Evolutionary conservation across 2,113 vertebrate species (phyloP).

Genomic region (Chelonoidis abingdonii): DNA sequence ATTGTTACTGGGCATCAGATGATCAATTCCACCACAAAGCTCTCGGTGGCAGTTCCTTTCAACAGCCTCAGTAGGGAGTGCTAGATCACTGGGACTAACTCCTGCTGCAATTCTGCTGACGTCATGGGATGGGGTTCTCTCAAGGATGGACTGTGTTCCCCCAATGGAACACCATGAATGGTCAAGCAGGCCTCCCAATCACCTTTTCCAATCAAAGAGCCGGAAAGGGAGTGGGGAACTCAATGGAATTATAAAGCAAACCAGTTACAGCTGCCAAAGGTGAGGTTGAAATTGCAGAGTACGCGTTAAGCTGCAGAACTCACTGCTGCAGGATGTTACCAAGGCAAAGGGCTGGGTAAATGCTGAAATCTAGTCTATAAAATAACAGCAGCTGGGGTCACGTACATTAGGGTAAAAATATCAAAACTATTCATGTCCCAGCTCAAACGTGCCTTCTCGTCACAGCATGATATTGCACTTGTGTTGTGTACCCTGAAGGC

Average conservation of each 20-base stretch:
- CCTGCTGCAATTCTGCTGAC: neutral
- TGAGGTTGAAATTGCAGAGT: neutral
- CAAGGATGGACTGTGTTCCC: neutral
- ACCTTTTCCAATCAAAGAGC: neutral
- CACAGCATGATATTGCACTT: neutral
- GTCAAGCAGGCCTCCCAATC: neutral
- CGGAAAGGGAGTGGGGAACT: neutral
- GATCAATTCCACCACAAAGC: neutral
- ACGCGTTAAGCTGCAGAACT: neutral
- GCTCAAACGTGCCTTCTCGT: neutral
- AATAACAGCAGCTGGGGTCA: neutral
- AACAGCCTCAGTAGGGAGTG: neutral
- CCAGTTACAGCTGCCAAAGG: neutral
- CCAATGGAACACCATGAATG: neutral
- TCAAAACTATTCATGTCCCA: neutral
- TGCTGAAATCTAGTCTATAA: neutral
- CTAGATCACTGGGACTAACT: neutral
- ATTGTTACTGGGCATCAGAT: neutral
- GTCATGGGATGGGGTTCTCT: neutral
- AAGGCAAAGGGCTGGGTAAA: neutral
- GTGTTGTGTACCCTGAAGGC: neutral
- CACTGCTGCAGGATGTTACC: neutral
- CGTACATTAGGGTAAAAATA: neutral
- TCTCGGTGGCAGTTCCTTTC: neutral
- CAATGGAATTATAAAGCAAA: neutral